These are phyloP conservation scores for Arrhopalites spinosus DNA, from an alignment of 2,888 invertebrate genomes.

Conservation along the genomic window DNA sequence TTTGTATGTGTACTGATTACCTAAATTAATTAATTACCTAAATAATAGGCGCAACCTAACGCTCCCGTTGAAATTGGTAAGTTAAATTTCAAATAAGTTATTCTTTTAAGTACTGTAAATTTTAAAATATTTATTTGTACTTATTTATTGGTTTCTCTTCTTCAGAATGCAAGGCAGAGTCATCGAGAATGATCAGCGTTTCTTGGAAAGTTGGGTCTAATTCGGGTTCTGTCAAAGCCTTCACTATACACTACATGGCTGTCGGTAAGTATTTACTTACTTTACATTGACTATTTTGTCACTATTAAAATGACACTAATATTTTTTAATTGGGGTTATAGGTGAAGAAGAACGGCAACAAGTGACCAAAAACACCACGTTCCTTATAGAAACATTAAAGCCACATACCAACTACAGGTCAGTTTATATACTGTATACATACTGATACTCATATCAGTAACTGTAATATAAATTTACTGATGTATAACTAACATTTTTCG, in stretches of 20 bases:
- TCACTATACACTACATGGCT: slow-evolving; percentile 50
- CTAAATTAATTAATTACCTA: too few species aligned
- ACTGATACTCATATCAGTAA: too few species aligned
- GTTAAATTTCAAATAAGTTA: slow-evolving; percentile 2
- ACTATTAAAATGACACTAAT: not conserved
- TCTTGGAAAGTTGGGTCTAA: slow-evolving; percentile 43
- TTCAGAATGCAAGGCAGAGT: slow-evolving; percentile 42
- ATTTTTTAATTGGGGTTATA: slow-evolving; percentile 4
- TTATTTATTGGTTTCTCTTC: not conserved
- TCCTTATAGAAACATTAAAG: slow-evolving; percentile 41
- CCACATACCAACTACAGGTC: slow-evolving; percentile 50
- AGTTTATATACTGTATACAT: too few species aligned
- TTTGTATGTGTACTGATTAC: too few species aligned
- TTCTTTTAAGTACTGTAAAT: not conserved
- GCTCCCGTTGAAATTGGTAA: slow-evolving; percentile 45
- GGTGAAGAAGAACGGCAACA: slow-evolving; percentile 50
- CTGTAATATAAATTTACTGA: too few species aligned
- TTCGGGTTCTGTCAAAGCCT: slow-evolving; percentile 41
- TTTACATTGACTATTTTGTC: too few species aligned
- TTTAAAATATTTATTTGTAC: not conserved
- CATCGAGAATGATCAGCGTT: slow-evolving; percentile 42
- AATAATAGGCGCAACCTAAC: too few species aligned
- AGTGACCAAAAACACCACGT: slow-evolving; percentile 40
- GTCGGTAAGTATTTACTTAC: slow-evolving; percentile 41
- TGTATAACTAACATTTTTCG: too few species aligned